Conservation (phyloP, 2,888 invertebrate genomes). For the Clivina fossor region DNA sequence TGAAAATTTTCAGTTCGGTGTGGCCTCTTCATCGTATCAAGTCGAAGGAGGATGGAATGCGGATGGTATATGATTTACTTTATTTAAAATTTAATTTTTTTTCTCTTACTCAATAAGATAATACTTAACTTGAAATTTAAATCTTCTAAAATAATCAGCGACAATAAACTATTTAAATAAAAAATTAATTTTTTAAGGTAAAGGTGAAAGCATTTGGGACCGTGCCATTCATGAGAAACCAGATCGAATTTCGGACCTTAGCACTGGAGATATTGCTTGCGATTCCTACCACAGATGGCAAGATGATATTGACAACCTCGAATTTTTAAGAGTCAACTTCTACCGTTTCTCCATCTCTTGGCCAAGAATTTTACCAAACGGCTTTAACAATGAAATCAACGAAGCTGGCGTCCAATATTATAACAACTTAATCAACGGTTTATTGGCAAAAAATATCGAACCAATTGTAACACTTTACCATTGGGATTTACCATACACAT, state of each 20-base stretch:
- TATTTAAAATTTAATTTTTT: no score
- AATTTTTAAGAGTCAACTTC: constrained; percentile 61
- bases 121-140: no score
- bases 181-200: constrained; percentile 59
- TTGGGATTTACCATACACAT: constrained; percentile 44
- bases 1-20: constrained; percentile 41
- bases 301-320: constrained; percentile 63
- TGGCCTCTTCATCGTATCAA: constrained; percentile 46
- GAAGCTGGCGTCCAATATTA: constrained; percentile 71
- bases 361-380: constrained; percentile 70
- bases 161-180: no score
- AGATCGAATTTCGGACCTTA: constrained; percentile 56
- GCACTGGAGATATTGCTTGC: constrained; percentile 65
- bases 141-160: no score
- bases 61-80: constrained; percentile 46
- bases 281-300: constrained; percentile 68
- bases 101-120: no score
- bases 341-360: constrained; percentile 73
- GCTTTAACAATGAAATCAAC: constrained; percentile 64
- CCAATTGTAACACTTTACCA: constrained; percentile 53
- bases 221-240: constrained; percentile 53
- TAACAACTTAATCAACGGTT: constrained; percentile 68
- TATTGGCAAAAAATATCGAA: constrained; percentile 60
- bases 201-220: constrained; percentile 63
- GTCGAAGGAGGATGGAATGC: constrained; percentile 46